Evolutionary conservation across 2,888 invertebrate genomes (phyloP).

Genomic region (Sycophila texana): DNA sequence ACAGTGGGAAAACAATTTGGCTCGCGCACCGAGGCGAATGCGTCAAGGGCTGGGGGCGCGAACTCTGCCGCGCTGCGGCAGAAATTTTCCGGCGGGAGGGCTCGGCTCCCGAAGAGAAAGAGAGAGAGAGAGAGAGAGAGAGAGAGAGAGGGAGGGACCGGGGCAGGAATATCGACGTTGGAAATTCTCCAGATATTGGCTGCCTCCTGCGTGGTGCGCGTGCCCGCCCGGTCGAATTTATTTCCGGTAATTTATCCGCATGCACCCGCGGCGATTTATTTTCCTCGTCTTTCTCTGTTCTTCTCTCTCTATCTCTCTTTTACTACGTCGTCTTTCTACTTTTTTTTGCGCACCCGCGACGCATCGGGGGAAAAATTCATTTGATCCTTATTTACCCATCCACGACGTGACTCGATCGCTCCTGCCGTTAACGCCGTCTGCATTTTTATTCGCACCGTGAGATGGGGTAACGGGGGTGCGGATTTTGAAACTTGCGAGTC

Average conservation of each 20-base stretch:
- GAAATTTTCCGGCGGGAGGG: neutral
- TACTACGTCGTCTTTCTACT: too few species aligned
- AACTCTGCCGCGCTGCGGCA: slow-evolving; percentile 14
- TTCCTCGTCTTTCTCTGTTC: neutral
- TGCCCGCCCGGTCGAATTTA: slow-evolving; percentile 57
- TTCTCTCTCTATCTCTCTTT: too few species aligned
- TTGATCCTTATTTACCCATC: slow-evolving; percentile 42
- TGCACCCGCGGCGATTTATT: slow-evolving; percentile 23
- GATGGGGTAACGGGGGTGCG: neutral
- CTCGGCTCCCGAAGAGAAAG: too few species aligned
- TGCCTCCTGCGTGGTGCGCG: slow-evolving; percentile 52
- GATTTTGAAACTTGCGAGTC: neutral
- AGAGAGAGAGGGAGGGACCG: neutral
- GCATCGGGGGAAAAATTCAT: slow-evolving; percentile 38
- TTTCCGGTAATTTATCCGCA: slow-evolving; percentile 62
- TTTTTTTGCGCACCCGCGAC: neutral
- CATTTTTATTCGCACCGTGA: slow-evolving; percentile 18
- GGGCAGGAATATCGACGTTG: slow-evolving; percentile 60
- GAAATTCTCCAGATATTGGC: slow-evolving; percentile 61
- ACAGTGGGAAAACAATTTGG: too few species aligned
- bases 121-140: neutral
- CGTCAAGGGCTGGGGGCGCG: neutral
- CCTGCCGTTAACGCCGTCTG: slow-evolving; percentile 19
- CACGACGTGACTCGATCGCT: slow-evolving; percentile 30
- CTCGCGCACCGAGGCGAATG: neutral